Conservation (phyloP, 64 coral and sea anemone species). For the Trachythela sp. region DNA sequence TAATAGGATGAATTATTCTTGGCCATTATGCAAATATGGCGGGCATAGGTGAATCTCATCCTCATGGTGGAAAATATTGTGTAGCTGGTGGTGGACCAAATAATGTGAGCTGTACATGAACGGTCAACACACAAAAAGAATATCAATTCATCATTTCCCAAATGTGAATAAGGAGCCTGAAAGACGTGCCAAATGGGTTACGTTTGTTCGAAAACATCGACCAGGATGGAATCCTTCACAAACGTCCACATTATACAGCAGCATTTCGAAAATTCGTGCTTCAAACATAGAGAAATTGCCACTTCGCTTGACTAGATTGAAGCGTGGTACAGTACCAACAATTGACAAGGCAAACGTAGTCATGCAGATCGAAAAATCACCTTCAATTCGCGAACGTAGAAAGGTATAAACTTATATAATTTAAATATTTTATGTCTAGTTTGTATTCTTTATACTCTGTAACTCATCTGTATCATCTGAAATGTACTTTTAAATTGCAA, state of each 20-base stretch:
- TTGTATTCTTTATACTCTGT: too few relatives aligned
- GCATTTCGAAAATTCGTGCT: neutral
- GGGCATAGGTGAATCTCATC: neutral
- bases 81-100: neutral
- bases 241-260: conserved; percentile 7
- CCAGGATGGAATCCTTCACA: conserved; percentile 23
- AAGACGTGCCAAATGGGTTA: conserved; percentile 26
- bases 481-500: too few relatives aligned
- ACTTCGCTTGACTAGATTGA: neutral
- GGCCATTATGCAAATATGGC: neutral
- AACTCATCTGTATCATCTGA: too few relatives aligned
- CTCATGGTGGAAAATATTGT: neutral
- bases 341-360: neutral
- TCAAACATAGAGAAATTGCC: neutral
- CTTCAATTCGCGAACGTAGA: neutral
- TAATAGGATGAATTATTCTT: neutral
- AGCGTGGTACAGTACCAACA: neutral
- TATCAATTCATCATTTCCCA: conserved; percentile 49
- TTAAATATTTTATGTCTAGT: too few relatives aligned
- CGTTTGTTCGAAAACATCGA: conserved; percentile 50
- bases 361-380: neutral
- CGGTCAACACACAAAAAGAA: conserved; percentile 27
- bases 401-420: too few relatives aligned
- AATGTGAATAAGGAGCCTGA: neutral
- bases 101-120: neutral